Conservation (phyloP, 2,113 vertebrate species). For the Butorides virescens region DNA sequence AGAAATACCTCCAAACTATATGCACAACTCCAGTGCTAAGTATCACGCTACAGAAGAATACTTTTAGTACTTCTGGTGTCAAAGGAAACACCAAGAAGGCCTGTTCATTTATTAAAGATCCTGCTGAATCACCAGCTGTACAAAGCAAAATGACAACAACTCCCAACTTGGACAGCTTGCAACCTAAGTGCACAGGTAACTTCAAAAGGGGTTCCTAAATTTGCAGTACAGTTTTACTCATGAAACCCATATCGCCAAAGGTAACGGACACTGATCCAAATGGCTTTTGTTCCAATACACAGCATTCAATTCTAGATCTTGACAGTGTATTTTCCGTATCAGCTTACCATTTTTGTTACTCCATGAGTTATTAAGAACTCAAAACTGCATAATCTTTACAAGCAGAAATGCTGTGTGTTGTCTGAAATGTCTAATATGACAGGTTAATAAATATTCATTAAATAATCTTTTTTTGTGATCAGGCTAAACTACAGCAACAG, state of each 20-base stretch:
- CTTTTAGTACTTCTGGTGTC: not conserved
- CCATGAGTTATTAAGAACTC: not conserved
- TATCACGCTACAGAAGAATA: not conserved
- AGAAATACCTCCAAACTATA: not conserved
- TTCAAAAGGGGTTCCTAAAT: not conserved
- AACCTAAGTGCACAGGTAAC: accelerated
- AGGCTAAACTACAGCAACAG: not conserved
- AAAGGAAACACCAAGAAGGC: not conserved
- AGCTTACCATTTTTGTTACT: not conserved
- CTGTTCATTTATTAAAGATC: not conserved
- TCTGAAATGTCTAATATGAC: not conserved
- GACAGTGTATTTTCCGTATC: not conserved
- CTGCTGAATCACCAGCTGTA: not conserved
- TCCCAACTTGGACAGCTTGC: not conserved
- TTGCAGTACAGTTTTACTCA: not conserved
- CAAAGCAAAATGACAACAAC: not conserved
- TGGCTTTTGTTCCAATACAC: not conserved
- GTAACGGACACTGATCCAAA: not conserved
- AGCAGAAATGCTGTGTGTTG: not conserved
- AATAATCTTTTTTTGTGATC: not conserved
- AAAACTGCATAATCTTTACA: not conserved
- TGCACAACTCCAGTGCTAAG: not conserved
- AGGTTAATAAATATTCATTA: not conserved
- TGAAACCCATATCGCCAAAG: not conserved
- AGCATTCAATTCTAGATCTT: not conserved